Evolutionary conservation across 2,888 invertebrate species (phyloP).

Genomic region (Bhutanitis thaidina): DNA sequence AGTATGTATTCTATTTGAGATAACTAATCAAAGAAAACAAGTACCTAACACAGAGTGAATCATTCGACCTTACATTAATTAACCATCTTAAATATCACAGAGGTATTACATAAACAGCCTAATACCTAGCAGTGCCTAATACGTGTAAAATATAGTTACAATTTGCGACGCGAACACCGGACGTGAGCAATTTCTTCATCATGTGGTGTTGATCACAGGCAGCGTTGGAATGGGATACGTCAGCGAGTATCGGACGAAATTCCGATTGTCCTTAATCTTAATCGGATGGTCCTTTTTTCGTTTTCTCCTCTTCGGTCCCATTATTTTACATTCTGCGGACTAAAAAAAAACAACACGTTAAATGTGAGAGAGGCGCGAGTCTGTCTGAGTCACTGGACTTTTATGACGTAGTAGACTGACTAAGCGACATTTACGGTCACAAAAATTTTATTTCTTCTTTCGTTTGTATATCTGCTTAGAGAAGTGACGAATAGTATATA

Average conservation of each 20-base stretch:
- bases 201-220: constrained; percentile 64
- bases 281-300: constrained; percentile 17
- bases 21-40: constrained; percentile 51
- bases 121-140: constrained; percentile 28
- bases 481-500: constrained; percentile 26
- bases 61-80: constrained; percentile 47
- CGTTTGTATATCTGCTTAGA: constrained; percentile 34
- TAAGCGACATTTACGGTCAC: constrained; percentile 56
- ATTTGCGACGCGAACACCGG: constrained; percentile 64
- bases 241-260: constrained; percentile 28
- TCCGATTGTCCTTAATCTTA: constrained; percentile 10
- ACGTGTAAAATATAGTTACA: constrained; percentile 37
- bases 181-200: constrained; percentile 67
- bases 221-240: constrained; percentile 61
- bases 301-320: constrained; percentile 38
- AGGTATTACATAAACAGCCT: constrained; percentile 46
- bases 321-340: constrained; percentile 56
- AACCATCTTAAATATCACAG: constrained; percentile 71
- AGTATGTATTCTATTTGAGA: constrained; percentile 37
- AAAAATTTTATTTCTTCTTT: constrained; percentile 30
- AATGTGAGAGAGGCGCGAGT: constrained; percentile 44
- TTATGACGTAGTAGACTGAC: constrained; percentile 55
- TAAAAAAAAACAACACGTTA: constrained; percentile 48
- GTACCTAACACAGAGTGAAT: constrained; percentile 43
- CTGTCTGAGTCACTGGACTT: constrained; percentile 43